Base-by-base conservation (phyloP, 2,797 vertebrate genomes). In the Erpetoichthys calabaricus region DNA sequence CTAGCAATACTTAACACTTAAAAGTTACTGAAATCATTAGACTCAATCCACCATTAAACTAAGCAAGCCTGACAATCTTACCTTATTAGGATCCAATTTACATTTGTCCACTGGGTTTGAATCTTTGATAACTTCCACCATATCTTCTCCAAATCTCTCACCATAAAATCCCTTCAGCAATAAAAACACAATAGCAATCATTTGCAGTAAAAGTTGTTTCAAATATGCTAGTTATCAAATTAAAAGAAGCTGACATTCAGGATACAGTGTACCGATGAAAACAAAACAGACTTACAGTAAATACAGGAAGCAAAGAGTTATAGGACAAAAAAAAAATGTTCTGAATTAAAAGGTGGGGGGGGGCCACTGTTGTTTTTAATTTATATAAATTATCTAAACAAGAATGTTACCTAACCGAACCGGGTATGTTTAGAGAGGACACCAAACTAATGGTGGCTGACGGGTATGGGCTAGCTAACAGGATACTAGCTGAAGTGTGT, bases 51-150 rank as follows among this genome's bases (percentile, higher is more conserved):
- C 2, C 25, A 25, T 25, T 25, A 25, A 25, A 25, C 25, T 25
- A 25, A 25, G 2, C 25, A 25, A 25, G 25, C 2, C 25, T 25
- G 25, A 25, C 25, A 25, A 25, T 62, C 66, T 45, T 60, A 94
- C 96, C 91, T 98, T 99, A 70, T 92, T 98, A 46, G 94, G 80
- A 65, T 98, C 96, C 65, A 98, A 74, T 88, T 98, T 99, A 75
- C 92, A 96, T 73, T 97, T 98, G 80, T 99, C 96, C 65, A 98
- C 94, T 3, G 91, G 94, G 73, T 97, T 99, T 10, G 96, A 99
- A 72, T 99, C 96, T 67, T 99, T 99, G 65, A 99, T 97, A 58
- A 99, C 92, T 71, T 98, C 92, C 3, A 98, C 87, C 57, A 91
- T 90, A 64, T 97, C 94, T 67, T 99, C 94, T 65, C 96, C 94